These are phyloP conservation scores for Hoplostethus mediterraneus DNA, from an alignment of 2,797 vertebrate species.

Conservation along the genomic window DNA sequence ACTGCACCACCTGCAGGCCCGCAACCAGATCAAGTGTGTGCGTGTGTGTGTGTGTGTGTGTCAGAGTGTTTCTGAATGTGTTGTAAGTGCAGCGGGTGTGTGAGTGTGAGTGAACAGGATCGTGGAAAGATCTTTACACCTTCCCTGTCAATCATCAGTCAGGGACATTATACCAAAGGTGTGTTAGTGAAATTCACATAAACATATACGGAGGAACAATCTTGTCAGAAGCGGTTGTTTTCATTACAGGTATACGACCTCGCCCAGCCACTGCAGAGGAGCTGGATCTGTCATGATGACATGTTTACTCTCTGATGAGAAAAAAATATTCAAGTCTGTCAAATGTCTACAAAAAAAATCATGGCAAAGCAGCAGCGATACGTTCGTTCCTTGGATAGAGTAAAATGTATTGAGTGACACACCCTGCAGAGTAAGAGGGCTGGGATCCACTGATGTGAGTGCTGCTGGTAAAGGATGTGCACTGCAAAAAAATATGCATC, in stretches of 20 bases:
- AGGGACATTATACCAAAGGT: neutral
- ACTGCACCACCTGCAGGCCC: slow-evolving; percentile 88
- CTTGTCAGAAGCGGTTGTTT: neutral
- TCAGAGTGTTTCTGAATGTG: slow-evolving; percentile 3
- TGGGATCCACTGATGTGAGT: slow-evolving; percentile 2
- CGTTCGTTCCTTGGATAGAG: slow-evolving; percentile 2
- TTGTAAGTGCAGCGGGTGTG: slow-evolving; percentile 20
- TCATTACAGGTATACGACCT: neutral
- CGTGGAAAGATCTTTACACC: slow-evolving; percentile 17
- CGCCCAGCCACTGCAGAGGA: neutral
- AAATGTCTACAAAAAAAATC: neutral
- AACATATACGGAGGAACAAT: no score
- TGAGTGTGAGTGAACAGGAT: slow-evolving; percentile 18
- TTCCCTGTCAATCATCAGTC: neutral
- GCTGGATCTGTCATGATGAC: neutral
- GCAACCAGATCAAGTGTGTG: slow-evolving; percentile 43
- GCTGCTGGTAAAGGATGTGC: slow-evolving; percentile 37
- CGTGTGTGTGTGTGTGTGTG: slow-evolving; percentile 1
- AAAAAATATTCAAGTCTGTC: neutral
- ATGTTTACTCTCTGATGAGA: neutral
- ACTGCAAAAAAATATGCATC: slow-evolving; percentile 19
- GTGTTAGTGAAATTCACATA: neutral
- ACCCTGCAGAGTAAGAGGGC: slow-evolving; percentile 58
- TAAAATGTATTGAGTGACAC: slow-evolving; percentile 49
- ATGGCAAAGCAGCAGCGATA: slow-evolving; percentile 9